Base-by-base conservation (phyloP, 1,140 invertebrate genomes). In the Drosophila lacertosa region DNA sequence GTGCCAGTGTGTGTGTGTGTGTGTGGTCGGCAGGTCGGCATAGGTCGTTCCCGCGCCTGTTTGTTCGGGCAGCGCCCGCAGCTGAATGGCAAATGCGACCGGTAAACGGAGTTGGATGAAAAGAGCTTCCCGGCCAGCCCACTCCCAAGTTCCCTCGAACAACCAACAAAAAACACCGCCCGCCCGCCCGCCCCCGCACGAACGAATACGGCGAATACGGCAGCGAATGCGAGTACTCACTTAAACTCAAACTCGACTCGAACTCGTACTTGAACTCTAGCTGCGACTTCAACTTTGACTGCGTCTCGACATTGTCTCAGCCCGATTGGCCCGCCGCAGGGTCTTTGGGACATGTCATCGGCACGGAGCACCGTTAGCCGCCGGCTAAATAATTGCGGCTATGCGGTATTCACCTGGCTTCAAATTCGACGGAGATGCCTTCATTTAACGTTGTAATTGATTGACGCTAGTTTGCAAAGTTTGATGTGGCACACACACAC, bases 401-500 rank as follows among this genome's bases (percentile, higher is more conserved):
- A 35, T 35, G 35, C 29, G 15, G 9, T n/a, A 26, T 10, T 47
- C 18, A 26, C 1, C 63, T 13, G 35, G 45, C 26, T 26, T 26
- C 35, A 29, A 15, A 20, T 15, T 22, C 42, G 6, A 2, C 58
- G 26, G 39, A 45, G 71, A 67, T 80, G 62, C 45, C 77, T 80
- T 80, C 54, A 80, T 80, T 80, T 72, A 63, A 58, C 55, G 44
- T n/a, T n/a, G n/a, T 72, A 76, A 80, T 62, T 80, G 77, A 80
- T 80, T 80, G 77, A 80, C 75, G 77, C 53, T 60, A 60, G 57
- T 55, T 55, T 65, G 44, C 58, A 58, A 80, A 80, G 26, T 80
- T 71, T 72, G 48, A 62, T 45, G 51, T 48, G 45, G 37, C 37
- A 35, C 3, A 4, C 13, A 47, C 22, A n/a, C 15, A 33, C 47